These are phyloP conservation scores for Gambusia affinis DNA, from an alignment of 2,113 vertebrate species.

Conservation along the genomic window DNA sequence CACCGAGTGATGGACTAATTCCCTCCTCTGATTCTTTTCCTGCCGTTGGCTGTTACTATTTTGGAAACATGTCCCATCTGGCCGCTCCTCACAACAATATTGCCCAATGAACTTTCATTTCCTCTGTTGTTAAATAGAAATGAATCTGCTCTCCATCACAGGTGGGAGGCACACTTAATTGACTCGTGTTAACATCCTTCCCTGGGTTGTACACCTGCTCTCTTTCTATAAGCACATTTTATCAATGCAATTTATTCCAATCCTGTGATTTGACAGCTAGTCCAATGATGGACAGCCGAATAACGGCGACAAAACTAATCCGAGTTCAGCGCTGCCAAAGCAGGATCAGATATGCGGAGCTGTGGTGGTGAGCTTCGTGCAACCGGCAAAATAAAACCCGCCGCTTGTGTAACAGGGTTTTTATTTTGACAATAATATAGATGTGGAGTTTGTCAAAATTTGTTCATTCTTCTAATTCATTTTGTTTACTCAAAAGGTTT, in stretches of 20 bases:
- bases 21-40: conserved; percentile 35
- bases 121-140: conserved; percentile 78
- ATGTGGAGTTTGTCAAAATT: too few species aligned
- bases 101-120: conserved; percentile 80
- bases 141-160: conserved; percentile 78
- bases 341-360: not conserved
- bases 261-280: conserved; percentile 52
- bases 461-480: too few species aligned
- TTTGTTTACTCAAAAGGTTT: too few species aligned
- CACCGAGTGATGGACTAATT: conserved; percentile 69
- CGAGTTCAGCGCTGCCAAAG: not conserved
- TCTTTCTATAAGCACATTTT: conserved; percentile 66
- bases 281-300: conserved; percentile 44
- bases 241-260: conserved; percentile 54
- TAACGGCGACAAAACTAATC: conserved; percentile 12
- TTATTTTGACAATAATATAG: too few species aligned
- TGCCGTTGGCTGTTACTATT: conserved; percentile 65
- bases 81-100: conserved; percentile 73
- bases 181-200: conserved; percentile 76
- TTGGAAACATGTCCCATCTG: conserved; percentile 79
- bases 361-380: not conserved
- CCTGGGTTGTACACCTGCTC: conserved; percentile 73
- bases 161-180: conserved; percentile 77
- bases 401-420: too few species aligned
- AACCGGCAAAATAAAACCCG: not conserved